Evolutionary conservation across 92 coral and sea anemone genomes (phyloP).

Genomic region (Chrysogorgia sp.): DNA sequence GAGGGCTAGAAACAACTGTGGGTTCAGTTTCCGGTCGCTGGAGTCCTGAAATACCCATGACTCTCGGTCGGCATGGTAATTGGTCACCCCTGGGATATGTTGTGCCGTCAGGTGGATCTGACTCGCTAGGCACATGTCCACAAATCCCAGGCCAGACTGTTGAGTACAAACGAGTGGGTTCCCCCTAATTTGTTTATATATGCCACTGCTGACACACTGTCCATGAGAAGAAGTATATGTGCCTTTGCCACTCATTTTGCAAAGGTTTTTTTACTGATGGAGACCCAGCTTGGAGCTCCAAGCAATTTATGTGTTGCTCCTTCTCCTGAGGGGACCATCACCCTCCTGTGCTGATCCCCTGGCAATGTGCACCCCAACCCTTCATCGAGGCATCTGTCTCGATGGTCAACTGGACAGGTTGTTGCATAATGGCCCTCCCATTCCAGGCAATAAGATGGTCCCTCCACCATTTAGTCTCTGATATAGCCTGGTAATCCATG

Average conservation of each 20-base stretch:
- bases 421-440: conserved; percentile 54
- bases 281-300: conserved; percentile 52
- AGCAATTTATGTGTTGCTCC: conserved; percentile 61
- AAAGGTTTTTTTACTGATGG: conserved; percentile 35
- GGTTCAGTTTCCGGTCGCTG: conserved; percentile 20
- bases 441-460: conserved; percentile 58
- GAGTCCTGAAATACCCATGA: conserved; percentile 35
- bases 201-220: conserved; percentile 37
- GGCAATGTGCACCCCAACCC: conserved; percentile 67
- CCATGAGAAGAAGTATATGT: conserved; percentile 41
- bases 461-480: conserved; percentile 55
- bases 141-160: conserved; percentile 32
- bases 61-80: conserved; percentile 18
- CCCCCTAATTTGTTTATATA: conserved; percentile 40
- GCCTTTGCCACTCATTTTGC: conserved; percentile 22
- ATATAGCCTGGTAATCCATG: conserved; percentile 40
- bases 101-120: conserved; percentile 21
- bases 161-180: conserved; percentile 27
- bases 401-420: conserved; percentile 57
- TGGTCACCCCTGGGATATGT: conserved; percentile 20
- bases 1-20: conserved; percentile 8
- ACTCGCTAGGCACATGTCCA: conserved; percentile 31
- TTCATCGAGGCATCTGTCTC: conserved; percentile 58
- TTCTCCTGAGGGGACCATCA: conserved; percentile 60
- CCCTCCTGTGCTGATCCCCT: conserved; percentile 55